phyloP scores from a whole-genome alignment of 1,140 invertebrate species.

The Rhyzopertha dominica region DNA sequence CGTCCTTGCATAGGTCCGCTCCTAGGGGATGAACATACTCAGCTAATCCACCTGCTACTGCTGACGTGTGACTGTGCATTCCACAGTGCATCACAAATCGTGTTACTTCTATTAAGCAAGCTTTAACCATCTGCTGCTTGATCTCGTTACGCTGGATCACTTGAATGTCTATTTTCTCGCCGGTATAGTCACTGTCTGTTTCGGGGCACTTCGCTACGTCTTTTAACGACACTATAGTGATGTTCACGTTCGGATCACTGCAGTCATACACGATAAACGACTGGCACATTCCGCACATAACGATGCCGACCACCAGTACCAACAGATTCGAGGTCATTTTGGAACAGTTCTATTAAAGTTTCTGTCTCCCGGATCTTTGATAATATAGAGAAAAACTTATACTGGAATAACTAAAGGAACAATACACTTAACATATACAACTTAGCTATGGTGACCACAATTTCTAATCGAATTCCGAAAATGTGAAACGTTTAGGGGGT shows the following conservation, averaged over 20 bases:
- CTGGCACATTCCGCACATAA: too few relatives aligned
- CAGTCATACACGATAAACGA: slow-evolving; percentile 14
- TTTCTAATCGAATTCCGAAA: too few relatives aligned
- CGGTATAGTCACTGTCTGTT: not conserved
- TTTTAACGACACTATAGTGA: slow-evolving; percentile 7
- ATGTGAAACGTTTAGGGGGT: too few relatives aligned
- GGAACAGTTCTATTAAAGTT: too few relatives aligned
- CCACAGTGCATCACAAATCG: slow-evolving; percentile 16
- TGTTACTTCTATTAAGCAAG: slow-evolving; percentile 16
- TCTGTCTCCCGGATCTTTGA: too few relatives aligned
- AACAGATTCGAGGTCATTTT: too few relatives aligned
- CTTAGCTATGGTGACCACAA: too few relatives aligned
- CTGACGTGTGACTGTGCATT: slow-evolving; percentile 19
- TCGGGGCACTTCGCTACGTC: slow-evolving; percentile 8
- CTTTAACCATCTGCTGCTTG: slow-evolving; percentile 6
- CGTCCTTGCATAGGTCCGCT: not conserved
- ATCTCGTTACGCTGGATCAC: slow-evolving; percentile 1
- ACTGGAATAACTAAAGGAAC: not conserved
- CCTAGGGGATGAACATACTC: slow-evolving; percentile 5
- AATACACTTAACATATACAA: too few relatives aligned
- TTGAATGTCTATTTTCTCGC: not conserved
- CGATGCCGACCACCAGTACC: too few relatives aligned
- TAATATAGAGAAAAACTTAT: slow-evolving; percentile 1
- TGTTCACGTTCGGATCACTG: not conserved
- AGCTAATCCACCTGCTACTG: slow-evolving; percentile 2